Percentiles rank a stretch among this genome's conserved stretches.
These are phyloP conservation scores for Notoglanidium macrostoma DNA, from an alignment of 2,797 vertebrate genomes.

Conservation along the genomic window DNA sequence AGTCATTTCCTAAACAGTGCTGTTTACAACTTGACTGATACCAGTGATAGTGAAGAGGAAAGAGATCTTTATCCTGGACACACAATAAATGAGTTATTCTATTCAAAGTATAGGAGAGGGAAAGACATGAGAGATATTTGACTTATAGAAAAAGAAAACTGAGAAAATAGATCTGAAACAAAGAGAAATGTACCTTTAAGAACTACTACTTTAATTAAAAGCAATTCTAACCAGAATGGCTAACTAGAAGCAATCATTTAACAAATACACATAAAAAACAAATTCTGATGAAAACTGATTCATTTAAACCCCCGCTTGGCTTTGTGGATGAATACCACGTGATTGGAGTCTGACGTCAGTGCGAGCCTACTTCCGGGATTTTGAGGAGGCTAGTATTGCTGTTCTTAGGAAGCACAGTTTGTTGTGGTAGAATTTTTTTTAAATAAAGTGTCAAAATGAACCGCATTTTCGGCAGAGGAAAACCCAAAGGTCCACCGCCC, in stretches of 20 bases:
- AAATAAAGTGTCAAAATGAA: constrained; percentile 78
- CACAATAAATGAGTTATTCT: not conserved
- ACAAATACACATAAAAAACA: not conserved
- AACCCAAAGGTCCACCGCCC: constrained; percentile 87
- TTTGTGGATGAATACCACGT: constrained; percentile 36
- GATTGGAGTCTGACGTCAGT: constrained; percentile 65
- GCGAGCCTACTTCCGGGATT: constrained; percentile 68
- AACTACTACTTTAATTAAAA: not conserved
- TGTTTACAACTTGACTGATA: not conserved
- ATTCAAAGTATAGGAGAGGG: not conserved
- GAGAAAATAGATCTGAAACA: not conserved
- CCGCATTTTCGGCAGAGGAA: constrained; percentile 89
- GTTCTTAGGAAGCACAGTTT: not conserved
- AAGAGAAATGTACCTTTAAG: not conserved
- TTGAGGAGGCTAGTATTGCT: constrained; percentile 19
- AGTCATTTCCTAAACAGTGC: not conserved
- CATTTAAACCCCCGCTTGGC: not conserved
- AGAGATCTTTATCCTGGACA: not conserved
- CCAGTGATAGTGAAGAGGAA: not conserved
- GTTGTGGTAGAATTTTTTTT: constrained; percentile 10
- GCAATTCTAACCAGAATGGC: not conserved
- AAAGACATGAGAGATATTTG: not conserved
- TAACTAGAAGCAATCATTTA: not conserved
- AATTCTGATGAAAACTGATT: not conserved
- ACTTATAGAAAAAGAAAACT: not conserved